phyloP scores from a whole-genome alignment of 1,140 invertebrate genomes.

The Physella acuta region DNA sequence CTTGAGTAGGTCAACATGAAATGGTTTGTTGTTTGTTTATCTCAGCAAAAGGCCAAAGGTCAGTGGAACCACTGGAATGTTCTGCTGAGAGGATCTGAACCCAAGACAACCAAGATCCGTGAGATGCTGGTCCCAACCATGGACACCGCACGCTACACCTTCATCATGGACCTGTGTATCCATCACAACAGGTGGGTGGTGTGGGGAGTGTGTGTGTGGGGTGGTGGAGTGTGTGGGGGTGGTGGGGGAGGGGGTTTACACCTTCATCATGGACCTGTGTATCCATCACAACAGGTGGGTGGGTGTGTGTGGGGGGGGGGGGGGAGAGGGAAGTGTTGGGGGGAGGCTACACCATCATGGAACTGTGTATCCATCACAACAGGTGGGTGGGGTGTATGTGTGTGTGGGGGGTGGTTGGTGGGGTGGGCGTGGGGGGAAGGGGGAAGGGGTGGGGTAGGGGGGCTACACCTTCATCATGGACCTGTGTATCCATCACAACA shows the following conservation, averaged over 20 bases:
- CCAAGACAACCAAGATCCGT: conserved; percentile 52
- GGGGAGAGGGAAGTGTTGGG: too few species aligned
- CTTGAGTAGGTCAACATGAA: too few species aligned
- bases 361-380: background rate
- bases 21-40: too few species aligned
- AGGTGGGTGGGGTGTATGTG: background rate
- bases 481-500: conserved; percentile 51
- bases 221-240: too few species aligned
- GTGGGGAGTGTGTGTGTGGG: background rate
- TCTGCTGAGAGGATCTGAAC: conserved; percentile 46
- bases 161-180: conserved; percentile 57
- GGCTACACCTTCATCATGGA: conserved; percentile 59
- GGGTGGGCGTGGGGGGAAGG: too few species aligned
- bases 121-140: conserved; percentile 61
- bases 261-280: background rate
- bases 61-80: conserved; percentile 63
- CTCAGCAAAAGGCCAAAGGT: conserved; percentile 53
- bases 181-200: conserved; percentile 45
- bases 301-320: background rate
- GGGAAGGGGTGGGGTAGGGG: too few species aligned
- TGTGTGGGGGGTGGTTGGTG: too few species aligned
- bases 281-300: background rate
- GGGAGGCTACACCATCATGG: background rate
- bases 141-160: conserved; percentile 60
- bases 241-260: too few species aligned